Evolutionary conservation across 64 coral and sea anemone genomes (phyloP).

Genomic region (Stichodactyla helianthus): DNA sequence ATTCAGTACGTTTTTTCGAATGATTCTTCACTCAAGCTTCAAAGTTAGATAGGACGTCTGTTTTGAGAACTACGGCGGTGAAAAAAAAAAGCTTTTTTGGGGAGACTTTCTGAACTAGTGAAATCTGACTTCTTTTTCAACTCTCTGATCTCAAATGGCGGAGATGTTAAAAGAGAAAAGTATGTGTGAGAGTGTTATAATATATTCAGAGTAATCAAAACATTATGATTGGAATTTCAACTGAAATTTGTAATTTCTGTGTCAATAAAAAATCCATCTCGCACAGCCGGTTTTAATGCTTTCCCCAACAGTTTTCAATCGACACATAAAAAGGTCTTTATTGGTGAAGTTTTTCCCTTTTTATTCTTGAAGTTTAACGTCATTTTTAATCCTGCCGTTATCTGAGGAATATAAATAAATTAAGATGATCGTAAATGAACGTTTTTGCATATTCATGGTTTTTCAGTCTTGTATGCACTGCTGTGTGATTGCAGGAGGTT

Average conservation of each 20-base stretch:
- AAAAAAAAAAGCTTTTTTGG: background rate
- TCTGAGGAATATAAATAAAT: conserved; percentile 8
- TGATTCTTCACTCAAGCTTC: background rate
- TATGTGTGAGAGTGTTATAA: background rate
- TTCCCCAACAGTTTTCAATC: background rate
- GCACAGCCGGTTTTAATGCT: background rate
- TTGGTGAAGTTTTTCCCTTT: background rate
- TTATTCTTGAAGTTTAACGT: background rate
- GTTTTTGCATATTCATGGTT: conserved; percentile 14
- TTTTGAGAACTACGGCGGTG: background rate
- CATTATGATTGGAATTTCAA: conserved; percentile 6
- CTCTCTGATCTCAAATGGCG: conserved; percentile 1
- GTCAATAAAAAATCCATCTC: background rate
- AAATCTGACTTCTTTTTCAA: background rate
- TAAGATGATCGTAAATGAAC: background rate
- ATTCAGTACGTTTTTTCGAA: background rate
- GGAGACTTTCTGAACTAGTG: background rate
- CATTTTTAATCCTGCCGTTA: background rate
- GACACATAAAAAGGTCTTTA: background rate
- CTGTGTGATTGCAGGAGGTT: background rate
- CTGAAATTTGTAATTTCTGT: background rate
- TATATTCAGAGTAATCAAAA: conserved; percentile 8
- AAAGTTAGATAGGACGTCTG: background rate
- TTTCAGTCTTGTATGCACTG: background rate
- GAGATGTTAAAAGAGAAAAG: background rate